A percentile compares a stretch with the other conserved stretches of the same genome.
Conservation (phyloP, 2,113 vertebrate species). For the Vireo altiloquus region DNA sequence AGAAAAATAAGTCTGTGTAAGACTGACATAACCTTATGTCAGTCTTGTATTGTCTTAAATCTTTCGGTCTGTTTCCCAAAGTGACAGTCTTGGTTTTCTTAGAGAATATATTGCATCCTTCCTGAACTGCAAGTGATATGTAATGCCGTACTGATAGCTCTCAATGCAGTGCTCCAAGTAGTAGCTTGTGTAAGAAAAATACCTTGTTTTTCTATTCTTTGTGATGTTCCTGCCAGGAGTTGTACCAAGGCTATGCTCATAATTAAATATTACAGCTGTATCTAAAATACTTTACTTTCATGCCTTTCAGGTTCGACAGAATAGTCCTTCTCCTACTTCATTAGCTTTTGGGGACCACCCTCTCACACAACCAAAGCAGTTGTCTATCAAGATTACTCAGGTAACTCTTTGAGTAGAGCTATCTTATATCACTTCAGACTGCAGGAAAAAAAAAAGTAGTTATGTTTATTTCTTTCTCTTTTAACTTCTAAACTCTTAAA, state of each 20-base stretch:
- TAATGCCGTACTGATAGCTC: background rate
- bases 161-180: background rate
- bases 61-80: background rate
- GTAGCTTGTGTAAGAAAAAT: background rate
- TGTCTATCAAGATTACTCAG: slow-evolving; percentile 93
- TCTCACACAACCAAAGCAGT: slow-evolving; percentile 89
- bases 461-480: background rate
- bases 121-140: background rate
- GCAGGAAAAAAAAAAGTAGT: background rate
- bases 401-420: slow-evolving; percentile 65
- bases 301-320: slow-evolving; percentile 89
- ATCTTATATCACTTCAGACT: background rate
- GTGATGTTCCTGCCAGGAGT: background rate
- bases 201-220: background rate
- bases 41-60: background rate
- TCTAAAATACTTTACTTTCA: background rate
- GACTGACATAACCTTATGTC: background rate
- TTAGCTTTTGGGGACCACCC: slow-evolving; percentile 96
- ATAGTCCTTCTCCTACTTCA: slow-evolving; percentile 94
- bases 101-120: background rate
- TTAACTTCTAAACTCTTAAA: background rate
- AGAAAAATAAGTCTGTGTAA: background rate
- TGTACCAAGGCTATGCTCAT: background rate
- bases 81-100: background rate
- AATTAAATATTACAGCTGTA: background rate